Evolutionary conservation across 2,113 vertebrate species (phyloP).

Genomic region (Colossoma macropomum): DNA sequence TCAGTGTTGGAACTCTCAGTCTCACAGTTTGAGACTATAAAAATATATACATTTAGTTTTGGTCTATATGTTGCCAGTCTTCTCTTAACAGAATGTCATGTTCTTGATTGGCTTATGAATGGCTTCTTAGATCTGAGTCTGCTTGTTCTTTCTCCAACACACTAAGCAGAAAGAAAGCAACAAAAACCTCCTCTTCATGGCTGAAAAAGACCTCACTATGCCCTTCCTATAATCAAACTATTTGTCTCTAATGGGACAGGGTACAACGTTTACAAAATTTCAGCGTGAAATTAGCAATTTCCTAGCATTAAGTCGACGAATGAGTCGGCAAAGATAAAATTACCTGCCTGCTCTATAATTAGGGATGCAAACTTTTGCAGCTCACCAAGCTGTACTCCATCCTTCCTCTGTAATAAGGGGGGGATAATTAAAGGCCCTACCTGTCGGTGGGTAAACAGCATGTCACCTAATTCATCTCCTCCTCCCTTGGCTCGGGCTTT

Average conservation of each 20-base stretch:
- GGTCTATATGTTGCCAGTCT: not conserved
- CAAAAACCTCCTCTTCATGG: not conserved
- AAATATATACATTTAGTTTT: not conserved
- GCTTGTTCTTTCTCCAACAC: not conserved
- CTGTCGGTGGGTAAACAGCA: conserved; percentile 42
- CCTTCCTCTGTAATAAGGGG: conserved; percentile 69
- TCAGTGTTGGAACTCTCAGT: not conserved
- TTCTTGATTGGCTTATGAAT: not conserved
- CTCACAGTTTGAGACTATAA: not conserved
- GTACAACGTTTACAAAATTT: conserved; percentile 18
- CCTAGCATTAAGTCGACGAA: conserved; percentile 43
- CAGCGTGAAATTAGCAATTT: conserved; percentile 21
- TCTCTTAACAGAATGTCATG: not conserved
- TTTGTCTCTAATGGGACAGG: conserved; percentile 8
- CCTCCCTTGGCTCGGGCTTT: conserved; percentile 5
- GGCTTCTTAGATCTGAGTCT: not conserved
- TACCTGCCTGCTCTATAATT: conserved; percentile 67
- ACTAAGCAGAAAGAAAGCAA: not conserved
- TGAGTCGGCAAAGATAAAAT: conserved; percentile 61
- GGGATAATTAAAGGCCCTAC: conserved; percentile 53
- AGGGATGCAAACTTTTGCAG: conserved; percentile 62
- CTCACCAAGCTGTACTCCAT: conserved; percentile 65
- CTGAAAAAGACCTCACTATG: not conserved
- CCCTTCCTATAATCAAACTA: conserved; percentile 3
- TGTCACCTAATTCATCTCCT: conserved; percentile 18